Conservation (phyloP, 2,113 vertebrate species). For the Ciconia boyciana region DNA sequence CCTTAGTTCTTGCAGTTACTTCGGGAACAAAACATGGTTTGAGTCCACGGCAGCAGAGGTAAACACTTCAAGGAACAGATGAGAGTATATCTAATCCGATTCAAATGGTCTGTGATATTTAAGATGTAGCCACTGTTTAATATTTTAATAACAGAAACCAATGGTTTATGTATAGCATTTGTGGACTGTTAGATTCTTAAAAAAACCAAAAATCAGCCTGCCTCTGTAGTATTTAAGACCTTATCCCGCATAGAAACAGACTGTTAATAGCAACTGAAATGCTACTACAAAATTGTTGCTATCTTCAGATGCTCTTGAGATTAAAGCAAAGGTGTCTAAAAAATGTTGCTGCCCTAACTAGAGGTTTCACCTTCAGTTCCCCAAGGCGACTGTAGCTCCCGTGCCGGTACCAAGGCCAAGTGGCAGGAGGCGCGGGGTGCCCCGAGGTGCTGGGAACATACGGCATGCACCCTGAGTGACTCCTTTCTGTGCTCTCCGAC, state of each 20-base stretch:
- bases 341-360: neutral
- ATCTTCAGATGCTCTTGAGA: neutral
- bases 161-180: neutral
- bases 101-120: neutral
- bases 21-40: neutral
- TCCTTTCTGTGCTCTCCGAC: neutral
- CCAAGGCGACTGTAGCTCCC: neutral
- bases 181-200: neutral
- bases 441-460: rapidly evolving
- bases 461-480: neutral
- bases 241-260: neutral
- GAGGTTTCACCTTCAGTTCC: neutral
- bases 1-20: neutral
- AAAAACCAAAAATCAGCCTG: rapidly evolving
- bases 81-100: neutral
- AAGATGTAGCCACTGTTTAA: neutral
- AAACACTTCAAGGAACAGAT: neutral
- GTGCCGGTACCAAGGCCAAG: neutral
- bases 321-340: neutral
- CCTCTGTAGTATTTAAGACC: neutral
- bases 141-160: neutral
- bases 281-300: neutral
- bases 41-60: neutral
- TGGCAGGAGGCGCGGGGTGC: neutral
- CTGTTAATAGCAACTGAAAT: neutral